phyloP scores from a whole-genome alignment of 2,113 vertebrate species.

The Orientallactaga bullata region DNA sequence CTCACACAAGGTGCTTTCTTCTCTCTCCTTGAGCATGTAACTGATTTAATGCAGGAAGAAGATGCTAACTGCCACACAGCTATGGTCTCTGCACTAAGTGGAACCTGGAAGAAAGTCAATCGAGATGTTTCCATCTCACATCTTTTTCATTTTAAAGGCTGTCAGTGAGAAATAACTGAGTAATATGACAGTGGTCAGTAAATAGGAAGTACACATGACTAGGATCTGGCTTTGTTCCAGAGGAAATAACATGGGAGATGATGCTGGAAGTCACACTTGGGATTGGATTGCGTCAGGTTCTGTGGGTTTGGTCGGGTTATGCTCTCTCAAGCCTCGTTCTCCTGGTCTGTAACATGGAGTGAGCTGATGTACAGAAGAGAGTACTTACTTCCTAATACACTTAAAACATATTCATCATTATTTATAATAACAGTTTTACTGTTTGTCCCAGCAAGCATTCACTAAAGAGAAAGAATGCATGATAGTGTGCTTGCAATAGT shows the following conservation, averaged over 20 bases:
- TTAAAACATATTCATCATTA: neutral
- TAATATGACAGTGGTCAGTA: neutral
- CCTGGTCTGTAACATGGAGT: conserved; percentile 26
- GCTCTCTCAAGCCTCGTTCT: neutral
- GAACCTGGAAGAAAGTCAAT: no score
- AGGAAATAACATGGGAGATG: neutral
- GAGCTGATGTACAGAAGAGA: conserved; percentile 9
- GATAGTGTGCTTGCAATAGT: neutral
- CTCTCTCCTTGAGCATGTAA: no score
- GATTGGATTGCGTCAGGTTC: neutral
- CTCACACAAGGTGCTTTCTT: no score
- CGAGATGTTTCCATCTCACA: no score
- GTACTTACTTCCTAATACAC: neutral
- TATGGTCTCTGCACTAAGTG: no score
- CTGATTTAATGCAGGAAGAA: no score
- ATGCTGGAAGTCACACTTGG: neutral
- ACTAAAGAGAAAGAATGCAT: neutral
- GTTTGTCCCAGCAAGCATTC: conserved; percentile 23
- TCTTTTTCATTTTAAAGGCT: neutral
- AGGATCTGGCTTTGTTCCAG: neutral
- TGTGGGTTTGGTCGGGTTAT: neutral
- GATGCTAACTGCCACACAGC: no score
- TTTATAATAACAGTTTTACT: conserved; percentile 19
- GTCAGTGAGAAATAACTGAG: neutral
- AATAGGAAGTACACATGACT: neutral